Base-by-base conservation (phyloP, 1,140 invertebrate genomes). In the Lasaia peninsularis region DNA sequence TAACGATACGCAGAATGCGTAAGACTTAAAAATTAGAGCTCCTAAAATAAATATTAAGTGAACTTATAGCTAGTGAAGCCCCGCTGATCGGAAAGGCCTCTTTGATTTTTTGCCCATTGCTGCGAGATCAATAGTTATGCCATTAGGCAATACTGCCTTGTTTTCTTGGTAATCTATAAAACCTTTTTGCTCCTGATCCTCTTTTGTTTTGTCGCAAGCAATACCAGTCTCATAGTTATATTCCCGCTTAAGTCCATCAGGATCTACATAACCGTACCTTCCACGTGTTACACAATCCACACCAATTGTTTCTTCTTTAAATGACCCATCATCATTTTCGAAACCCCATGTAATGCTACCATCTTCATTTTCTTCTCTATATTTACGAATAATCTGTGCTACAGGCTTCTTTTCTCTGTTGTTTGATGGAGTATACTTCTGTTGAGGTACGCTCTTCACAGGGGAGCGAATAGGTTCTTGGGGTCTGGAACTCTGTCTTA, bases 331-430 rank as follows among this genome's bases (percentile, higher is more conserved):
- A 58, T 96, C 95, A 73, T 96, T 96, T 88, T 96, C 95, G 73
- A 94, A 96, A 50, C 95, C 95, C 95, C 95, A 96, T 0, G 94
- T 94, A 56, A 96, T 96, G 62, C 93, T 95, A 5, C 95, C 95
- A 65, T 96, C 95, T 34, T 92, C 89, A 69, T 95, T 95, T 70
- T 95, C 95, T 52, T 95, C 94, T 44, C 94, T 92, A 84, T 93
- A 96, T 89, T 93, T 93, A 33, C 92, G 89, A 50, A 93, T 88
- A 63, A 94, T 94, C 89, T 95, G 94, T 11, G 93, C 92, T 1
- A 94, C 93, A 1, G 94, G 93, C 69, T 94, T 93, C 68, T 91
- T 93, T 57, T 90, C 89, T 44, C 91, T 75, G 10, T 69, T 61
- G 49, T 83, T 73, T 8, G 75, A 67, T 37, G 78, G 69, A 7